Evolutionary conservation across 2,797 vertebrate genomes (phyloP).

Genomic region (Pteronotus mesoamericanus): DNA sequence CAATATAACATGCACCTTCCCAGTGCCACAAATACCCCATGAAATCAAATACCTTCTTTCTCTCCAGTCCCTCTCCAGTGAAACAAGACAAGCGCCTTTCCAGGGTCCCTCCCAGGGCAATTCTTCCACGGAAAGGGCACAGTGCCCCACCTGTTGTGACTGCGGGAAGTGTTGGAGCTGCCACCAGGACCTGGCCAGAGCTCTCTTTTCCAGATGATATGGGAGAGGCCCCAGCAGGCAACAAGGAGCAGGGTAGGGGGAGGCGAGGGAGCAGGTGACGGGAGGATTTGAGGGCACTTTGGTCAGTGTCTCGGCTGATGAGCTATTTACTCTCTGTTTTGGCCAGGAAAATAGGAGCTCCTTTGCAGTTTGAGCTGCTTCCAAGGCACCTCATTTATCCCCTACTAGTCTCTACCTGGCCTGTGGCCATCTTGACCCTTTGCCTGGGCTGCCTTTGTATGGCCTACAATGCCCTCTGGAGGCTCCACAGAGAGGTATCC

Average conservation of each 20-base stretch:
- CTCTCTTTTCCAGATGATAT: not conserved
- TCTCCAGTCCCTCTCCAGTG: not conserved
- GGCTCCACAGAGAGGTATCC: slow-evolving; percentile 32
- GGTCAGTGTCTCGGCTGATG: not conserved
- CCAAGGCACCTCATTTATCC: not conserved
- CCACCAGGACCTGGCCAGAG: not conserved
- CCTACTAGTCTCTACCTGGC: not conserved
- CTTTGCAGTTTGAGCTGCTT: not conserved
- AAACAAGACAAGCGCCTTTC: not conserved
- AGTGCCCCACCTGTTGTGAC: not conserved
- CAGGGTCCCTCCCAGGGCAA: not conserved
- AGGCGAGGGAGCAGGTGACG: not conserved
- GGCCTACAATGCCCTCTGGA: slow-evolving; percentile 73
- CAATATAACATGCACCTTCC: not conserved
- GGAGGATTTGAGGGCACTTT: not conserved
- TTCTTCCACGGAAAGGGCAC: not conserved
- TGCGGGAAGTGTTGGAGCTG: not conserved
- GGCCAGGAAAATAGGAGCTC: not conserved
- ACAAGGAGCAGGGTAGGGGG: not conserved
- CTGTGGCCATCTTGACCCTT: slow-evolving; percentile 57
- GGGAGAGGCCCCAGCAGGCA: not conserved
- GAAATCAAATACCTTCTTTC: not conserved
- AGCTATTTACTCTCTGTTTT: not conserved
- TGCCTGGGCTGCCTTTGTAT: slow-evolving; percentile 23
- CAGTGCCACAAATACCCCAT: not conserved